Conservation (phyloP, 2,113 vertebrate species). For the Ctenodactylus gundi region DNA sequence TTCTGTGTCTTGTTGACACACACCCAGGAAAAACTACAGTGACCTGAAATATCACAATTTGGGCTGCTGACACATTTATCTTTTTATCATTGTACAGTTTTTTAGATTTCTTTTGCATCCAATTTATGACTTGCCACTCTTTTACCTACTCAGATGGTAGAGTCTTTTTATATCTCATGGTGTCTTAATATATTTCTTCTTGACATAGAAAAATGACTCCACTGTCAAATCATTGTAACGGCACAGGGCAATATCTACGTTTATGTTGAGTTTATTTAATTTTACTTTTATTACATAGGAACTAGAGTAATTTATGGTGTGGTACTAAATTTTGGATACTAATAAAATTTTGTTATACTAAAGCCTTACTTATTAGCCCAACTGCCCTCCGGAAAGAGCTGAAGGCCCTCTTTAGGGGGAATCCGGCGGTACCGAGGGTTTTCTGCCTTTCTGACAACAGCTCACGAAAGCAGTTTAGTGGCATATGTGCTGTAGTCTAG, state of each 20-base stretch:
- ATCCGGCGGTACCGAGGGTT: neutral
- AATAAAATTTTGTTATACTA: conserved; percentile 14
- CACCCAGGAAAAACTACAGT: neutral
- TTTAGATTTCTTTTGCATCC: neutral
- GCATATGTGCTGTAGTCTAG: too few species aligned
- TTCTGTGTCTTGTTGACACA: conserved; percentile 13
- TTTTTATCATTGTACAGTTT: neutral
- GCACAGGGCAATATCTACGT: neutral
- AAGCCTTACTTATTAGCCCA: neutral
- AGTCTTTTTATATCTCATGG: neutral
- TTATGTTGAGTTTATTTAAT: conserved; percentile 35
- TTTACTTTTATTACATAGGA: conserved; percentile 29
- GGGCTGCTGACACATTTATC: neutral
- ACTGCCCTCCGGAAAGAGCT: neutral
- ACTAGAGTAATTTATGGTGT: conserved; percentile 36
- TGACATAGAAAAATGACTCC: neutral
- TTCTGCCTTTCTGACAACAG: neutral
- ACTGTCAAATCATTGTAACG: neutral
- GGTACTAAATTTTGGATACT: neutral
- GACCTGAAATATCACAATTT: conserved; percentile 20
- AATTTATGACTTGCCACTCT: neutral
- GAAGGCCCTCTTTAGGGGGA: neutral
- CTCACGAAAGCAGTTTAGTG: too few species aligned
- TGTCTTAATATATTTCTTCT: neutral
- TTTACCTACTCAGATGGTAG: neutral